These are phyloP conservation scores for Periophthalmus magnuspinnatus DNA, from an alignment of 2,797 vertebrate species.

Conservation along the genomic window DNA sequence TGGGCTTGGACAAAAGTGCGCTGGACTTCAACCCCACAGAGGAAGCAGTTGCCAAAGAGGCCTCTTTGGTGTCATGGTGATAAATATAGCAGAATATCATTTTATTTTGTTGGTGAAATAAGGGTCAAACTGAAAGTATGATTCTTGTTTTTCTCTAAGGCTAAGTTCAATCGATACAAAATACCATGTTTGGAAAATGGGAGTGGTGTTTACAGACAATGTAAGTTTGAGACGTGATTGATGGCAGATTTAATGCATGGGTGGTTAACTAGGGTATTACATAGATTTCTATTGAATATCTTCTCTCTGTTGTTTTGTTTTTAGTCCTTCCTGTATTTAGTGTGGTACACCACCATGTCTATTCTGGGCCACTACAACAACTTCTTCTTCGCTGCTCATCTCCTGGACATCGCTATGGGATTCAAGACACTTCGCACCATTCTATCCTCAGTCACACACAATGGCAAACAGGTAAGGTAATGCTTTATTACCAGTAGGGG, in stretches of 20 bases:
- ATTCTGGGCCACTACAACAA: constrained; percentile 99
- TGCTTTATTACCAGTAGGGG: constrained; percentile 44
- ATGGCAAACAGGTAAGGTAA: constrained; percentile 92
- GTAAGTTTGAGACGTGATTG: constrained; percentile 60
- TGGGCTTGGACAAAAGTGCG: constrained; percentile 95
- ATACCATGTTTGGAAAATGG: constrained; percentile 96
- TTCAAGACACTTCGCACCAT: constrained; percentile 97
- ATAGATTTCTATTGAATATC: constrained; percentile 10
- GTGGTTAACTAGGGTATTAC: not conserved
- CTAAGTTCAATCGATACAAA: constrained; percentile 96
- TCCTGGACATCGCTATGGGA: constrained; percentile 98
- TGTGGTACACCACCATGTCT: constrained; percentile 99
- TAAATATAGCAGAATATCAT: constrained; percentile 26
- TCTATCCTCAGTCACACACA: constrained; percentile 98
- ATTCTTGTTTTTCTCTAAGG: constrained; percentile 72
- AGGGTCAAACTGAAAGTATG: constrained; percentile 33
- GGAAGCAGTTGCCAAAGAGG: constrained; percentile 87
- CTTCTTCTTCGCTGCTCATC: constrained; percentile 98
- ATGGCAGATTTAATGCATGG: constrained; percentile 7
- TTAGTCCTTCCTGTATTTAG: constrained; percentile 95
- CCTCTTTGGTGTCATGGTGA: constrained; percentile 92
- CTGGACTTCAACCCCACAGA: constrained; percentile 96
- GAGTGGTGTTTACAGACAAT: constrained; percentile 98
- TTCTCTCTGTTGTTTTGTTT: not conserved
- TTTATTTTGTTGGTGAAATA: constrained; percentile 11